Base-by-base conservation (phyloP, 1,140 invertebrate species). In the Elysia chlorotica region DNA sequence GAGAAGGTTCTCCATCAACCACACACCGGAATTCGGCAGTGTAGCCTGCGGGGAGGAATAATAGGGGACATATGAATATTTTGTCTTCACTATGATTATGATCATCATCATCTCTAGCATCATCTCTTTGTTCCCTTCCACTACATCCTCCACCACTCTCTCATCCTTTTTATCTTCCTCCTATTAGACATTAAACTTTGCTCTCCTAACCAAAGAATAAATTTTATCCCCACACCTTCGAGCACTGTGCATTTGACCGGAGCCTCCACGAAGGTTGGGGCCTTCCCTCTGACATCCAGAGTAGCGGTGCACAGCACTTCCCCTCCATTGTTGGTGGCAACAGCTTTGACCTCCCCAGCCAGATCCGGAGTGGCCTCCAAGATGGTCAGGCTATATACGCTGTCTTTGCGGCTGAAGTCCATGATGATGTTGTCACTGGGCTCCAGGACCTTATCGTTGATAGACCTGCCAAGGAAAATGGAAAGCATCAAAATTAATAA, bases 211-310 rank as follows among this genome's bases (percentile, higher is more conserved):
- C n/a, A n/a, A n/a, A n/a, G n/a, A n/a, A n/a, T n/a, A n/a, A n/a
- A n/a, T n/a, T n/a, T n/a, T n/a, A n/a, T n/a, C n/a, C n/a, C 59
- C 48, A 37, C 72, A 85, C 85, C 85, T 83, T 86, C 82, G 10
- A 87, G 76, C 30, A 86, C 78, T 19, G 84, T 87, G 71, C 86
- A 87, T 70, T 87, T 87, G 71, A 86, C 75, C 57, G 86, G 86
- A 31, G 78, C 74, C 69, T 81, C 80, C 23, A 81, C 68, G 71
- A 87, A 86, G 0, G 54, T 79, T n/a, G 86, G 85, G 37, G 84
- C 79, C 67, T 77, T 77, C 61, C 86, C 86, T 76, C 79, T 76
- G 53, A 87, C 79, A 31, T 81, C 81, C 37, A 87, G 80, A 23
- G 80, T 78, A 21, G 83, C 82, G 28, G 80, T 62, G 56, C 78